Evolutionary conservation across 1,140 invertebrate species (phyloP).

Genomic region (Helicoverpa zea): DNA sequence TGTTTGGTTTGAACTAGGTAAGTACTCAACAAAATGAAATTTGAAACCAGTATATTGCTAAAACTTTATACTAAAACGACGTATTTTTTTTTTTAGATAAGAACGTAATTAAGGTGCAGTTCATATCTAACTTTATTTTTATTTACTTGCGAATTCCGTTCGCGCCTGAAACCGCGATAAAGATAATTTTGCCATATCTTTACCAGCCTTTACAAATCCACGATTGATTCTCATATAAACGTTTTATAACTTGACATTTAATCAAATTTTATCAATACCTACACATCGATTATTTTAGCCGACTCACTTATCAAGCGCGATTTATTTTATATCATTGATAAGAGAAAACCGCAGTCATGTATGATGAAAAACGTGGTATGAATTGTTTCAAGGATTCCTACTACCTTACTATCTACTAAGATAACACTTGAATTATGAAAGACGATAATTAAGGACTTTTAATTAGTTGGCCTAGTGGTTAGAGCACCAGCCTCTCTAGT

Average conservation of each 20-base stretch:
- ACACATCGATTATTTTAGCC: background rate
- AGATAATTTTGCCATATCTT: background rate
- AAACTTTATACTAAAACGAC: too few species aligned
- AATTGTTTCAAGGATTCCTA: background rate
- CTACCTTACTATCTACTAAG: too few species aligned
- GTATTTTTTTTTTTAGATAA: too few species aligned
- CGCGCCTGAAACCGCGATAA: too few species aligned
- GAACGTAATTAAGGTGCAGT: too few species aligned
- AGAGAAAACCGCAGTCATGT: background rate
- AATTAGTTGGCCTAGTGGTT: background rate
- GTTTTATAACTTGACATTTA: background rate
- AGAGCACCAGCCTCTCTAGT: background rate
- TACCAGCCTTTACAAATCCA: background rate
- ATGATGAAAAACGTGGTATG: background rate
- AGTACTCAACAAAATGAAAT: too few species aligned
- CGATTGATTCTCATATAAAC: conserved; percentile 16
- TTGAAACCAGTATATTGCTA: too few species aligned
- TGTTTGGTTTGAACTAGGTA: too few species aligned
- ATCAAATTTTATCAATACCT: conserved; percentile 14
- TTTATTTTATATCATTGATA: conserved; percentile 18
- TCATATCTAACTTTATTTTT: too few species aligned
- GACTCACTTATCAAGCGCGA: conserved; percentile 1
- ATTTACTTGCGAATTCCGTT: too few species aligned
- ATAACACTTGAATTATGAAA: background rate
- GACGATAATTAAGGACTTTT: background rate